A percentile compares a stretch with the other conserved stretches of the same genome.
Evolutionary conservation across 2,797 vertebrate species (phyloP).

Genomic region (Streptopelia turtur): DNA sequence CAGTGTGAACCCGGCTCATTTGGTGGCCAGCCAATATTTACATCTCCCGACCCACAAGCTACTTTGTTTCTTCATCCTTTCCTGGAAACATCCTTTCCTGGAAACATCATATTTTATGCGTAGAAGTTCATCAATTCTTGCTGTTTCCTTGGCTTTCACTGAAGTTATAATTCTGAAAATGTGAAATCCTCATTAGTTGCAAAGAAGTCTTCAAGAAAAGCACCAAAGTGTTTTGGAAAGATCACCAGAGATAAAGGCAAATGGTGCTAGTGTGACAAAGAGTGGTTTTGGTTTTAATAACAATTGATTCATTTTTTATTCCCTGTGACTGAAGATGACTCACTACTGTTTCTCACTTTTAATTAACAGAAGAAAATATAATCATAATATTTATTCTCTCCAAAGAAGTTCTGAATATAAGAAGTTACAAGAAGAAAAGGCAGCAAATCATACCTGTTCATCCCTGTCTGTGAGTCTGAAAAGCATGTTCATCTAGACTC

Average conservation of each 20-base stretch:
- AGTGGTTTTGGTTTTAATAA: not conserved
- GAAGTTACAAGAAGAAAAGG: not conserved
- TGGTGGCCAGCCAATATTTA: not conserved
- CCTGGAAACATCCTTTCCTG: not conserved
- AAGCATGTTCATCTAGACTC: not conserved
- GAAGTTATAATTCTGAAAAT: not conserved
- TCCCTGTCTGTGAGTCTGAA: rapidly evolving
- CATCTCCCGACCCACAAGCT: not conserved
- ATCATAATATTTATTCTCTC: not conserved
- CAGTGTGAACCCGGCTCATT: not conserved
- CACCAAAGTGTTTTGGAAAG: not conserved
- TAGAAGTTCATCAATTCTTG: not conserved
- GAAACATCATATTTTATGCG: not conserved
- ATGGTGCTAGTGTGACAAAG: not conserved
- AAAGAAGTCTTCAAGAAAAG: not conserved
- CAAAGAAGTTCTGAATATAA: not conserved
- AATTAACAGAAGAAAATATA: not conserved
- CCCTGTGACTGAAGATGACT: not conserved
- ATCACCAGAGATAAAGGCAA: not conserved
- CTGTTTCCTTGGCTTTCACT: not conserved
- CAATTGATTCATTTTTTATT: not conserved
- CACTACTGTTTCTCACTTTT: not conserved
- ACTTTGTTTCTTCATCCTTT: not conserved
- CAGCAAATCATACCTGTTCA: not conserved
- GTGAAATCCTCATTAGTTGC: not conserved